Base-by-base conservation (phyloP, 1,140 invertebrate genomes). In the Musca domestica region DNA sequence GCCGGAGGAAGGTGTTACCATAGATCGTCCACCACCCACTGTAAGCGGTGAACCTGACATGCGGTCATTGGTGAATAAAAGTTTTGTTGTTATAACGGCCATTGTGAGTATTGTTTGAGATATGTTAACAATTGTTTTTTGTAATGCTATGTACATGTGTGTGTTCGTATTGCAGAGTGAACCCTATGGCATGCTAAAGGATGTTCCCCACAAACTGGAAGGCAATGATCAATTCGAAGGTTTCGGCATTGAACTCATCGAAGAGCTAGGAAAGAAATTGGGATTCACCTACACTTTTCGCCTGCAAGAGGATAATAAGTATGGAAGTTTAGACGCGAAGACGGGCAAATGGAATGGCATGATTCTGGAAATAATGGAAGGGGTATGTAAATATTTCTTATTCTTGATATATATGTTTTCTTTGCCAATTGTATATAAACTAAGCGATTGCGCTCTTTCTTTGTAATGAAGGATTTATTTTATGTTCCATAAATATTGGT, bases 271-370 rank as follows among this genome's bases (percentile, higher is more conserved):
- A 15, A 83, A 87, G 72, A 85, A 90, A 73, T 82, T 95, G 2
- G 88, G 91, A n/a, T 97, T 97, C 81, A 95, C 93, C 76, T 98
- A 95, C 75, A 92, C 90, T 0, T 91, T 95, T 73, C 84, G 88
- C 47, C 83, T 92, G 27, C 92, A 95, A 76, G 83, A 85, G 41
- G 92, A 94, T 78, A 87, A 88, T 56, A 84, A 85, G 46, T 94
- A 95, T 81, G 95, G 95, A 10, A 85, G 83, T 10, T 82, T 84
- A 2, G 85, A 92, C 75, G 77, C 83, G 19, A 82, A 81, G 30
- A 90, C 87, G 0, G 85, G 85, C 6, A 83, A 91, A 76, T 98
- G 95, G 94, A 90, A 90, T 75, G 95, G 95, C 72, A 95, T 98
- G 90, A 88, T 97, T 25, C 85, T 88, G 56, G 89, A 93, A 80